phyloP scores from a whole-genome alignment of 2,113 vertebrate species.

The Oophaga pumilio region DNA sequence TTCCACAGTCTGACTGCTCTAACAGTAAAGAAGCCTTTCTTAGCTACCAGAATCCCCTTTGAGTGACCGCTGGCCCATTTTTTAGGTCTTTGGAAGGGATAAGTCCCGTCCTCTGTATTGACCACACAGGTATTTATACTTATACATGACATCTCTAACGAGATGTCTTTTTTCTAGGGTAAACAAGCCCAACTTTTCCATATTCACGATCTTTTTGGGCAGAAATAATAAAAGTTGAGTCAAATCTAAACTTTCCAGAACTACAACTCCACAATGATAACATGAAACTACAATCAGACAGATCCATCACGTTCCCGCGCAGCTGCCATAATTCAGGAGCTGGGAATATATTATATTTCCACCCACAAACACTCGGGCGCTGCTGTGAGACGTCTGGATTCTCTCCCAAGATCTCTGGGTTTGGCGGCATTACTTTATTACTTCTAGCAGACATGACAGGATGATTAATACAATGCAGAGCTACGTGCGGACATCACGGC shows the following conservation, averaged over 20 bases:
- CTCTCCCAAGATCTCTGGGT: not conserved
- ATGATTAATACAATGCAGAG: not conserved
- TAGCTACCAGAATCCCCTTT: no score
- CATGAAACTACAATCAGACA: not conserved
- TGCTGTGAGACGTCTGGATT: not conserved
- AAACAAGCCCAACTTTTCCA: no score
- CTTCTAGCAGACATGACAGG: constrained; percentile 1
- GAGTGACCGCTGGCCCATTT: no score
- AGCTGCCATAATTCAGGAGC: constrained; percentile 7
- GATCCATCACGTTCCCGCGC: constrained; percentile 1
- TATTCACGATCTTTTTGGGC: not conserved
- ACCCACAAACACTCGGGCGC: not conserved
- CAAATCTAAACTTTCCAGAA: not conserved
- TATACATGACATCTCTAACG: no score
- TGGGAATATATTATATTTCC: not conserved
- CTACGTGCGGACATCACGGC: not conserved
- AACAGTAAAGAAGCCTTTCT: no score
- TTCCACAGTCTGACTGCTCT: no score
- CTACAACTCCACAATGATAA: not conserved
- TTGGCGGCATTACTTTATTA: not conserved
- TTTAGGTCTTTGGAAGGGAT: no score
- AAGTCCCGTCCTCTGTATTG: no score
- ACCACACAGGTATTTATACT: no score
- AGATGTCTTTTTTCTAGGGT: no score
- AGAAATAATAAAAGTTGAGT: not conserved